Evolutionary conservation across 2,888 invertebrate species (phyloP).

Genomic region (Phortica magna): DNA sequence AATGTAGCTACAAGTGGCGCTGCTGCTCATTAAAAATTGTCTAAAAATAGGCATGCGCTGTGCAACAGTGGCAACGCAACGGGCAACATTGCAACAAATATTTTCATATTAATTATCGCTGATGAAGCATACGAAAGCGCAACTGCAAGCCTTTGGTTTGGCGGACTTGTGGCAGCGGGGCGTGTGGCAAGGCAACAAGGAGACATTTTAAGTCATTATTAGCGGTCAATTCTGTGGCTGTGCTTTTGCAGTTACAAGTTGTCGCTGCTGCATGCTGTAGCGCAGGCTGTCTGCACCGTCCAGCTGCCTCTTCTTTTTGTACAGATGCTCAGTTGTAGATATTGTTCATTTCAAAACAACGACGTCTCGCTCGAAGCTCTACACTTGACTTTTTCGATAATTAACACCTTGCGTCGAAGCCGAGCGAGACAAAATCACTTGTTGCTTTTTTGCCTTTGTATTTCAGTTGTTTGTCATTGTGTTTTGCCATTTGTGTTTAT

Average conservation of each 20-base stretch:
- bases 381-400: slow-evolving; percentile 71
- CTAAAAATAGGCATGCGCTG: slow-evolving; percentile 64
- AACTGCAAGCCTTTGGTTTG: background rate
- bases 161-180: background rate
- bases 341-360: background rate
- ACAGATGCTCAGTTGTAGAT: slow-evolving; percentile 14
- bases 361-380: slow-evolving; percentile 60
- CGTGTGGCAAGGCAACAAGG: background rate
- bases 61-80: slow-evolving; percentile 37
- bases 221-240: background rate
- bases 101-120: slow-evolving; percentile 70
- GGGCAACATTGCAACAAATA: slow-evolving; percentile 53
- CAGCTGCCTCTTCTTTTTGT: background rate
- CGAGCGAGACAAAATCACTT: slow-evolving; percentile 54
- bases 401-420: slow-evolving; percentile 64
- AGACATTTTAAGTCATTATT: background rate
- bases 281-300: background rate
- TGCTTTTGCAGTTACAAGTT: background rate
- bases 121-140: slow-evolving; percentile 12
- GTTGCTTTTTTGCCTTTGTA: slow-evolving; percentile 51
- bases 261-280: slow-evolving; percentile 3
- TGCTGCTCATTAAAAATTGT: slow-evolving; percentile 60
- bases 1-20: background rate
- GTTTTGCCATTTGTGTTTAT: slow-evolving; percentile 57
- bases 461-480: slow-evolving; percentile 58